Percentiles rank a stretch among this genome's conserved stretches.
These are phyloP conservation scores for Stegana nigrithorax DNA, from an alignment of 2,888 invertebrate genomes.

Conservation along the genomic window DNA sequence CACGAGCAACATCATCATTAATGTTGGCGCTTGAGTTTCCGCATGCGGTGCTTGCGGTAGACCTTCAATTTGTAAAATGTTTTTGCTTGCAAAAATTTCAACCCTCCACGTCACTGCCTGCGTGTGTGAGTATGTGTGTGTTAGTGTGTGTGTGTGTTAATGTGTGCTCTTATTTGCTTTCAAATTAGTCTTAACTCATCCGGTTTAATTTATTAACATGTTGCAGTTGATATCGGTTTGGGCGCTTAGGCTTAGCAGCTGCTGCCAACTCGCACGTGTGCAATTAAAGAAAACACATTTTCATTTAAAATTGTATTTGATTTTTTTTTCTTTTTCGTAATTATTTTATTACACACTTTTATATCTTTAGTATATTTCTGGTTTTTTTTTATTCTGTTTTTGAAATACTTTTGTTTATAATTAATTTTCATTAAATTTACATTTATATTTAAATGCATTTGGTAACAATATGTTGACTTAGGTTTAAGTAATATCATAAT, in stretches of 20 bases:
- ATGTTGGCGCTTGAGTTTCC: constrained; percentile 40
- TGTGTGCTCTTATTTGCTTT: constrained; percentile 28
- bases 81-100: constrained; percentile 35
- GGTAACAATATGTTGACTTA: constrained; percentile 60
- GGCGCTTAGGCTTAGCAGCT: no score
- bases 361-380: neutral
- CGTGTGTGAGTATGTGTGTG: no score
- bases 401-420: constrained; percentile 41
- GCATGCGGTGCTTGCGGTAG: constrained; percentile 56
- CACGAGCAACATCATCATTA: neutral
- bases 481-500: constrained; percentile 52
- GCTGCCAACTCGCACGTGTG: no score
- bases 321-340: neutral
- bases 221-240: neutral
- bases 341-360: neutral
- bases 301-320: neutral
- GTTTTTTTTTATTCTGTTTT: neutral
- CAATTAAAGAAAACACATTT: neutral
- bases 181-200: constrained; percentile 44
- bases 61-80: constrained; percentile 58
- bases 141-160: neutral
- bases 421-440: constrained; percentile 33
- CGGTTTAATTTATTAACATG: constrained; percentile 30
- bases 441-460: constrained; percentile 47
- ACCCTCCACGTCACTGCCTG: no score